These are phyloP conservation scores for Rhizomys pruinosus DNA, from an alignment of 2,113 vertebrate genomes.

Conservation along the genomic window DNA sequence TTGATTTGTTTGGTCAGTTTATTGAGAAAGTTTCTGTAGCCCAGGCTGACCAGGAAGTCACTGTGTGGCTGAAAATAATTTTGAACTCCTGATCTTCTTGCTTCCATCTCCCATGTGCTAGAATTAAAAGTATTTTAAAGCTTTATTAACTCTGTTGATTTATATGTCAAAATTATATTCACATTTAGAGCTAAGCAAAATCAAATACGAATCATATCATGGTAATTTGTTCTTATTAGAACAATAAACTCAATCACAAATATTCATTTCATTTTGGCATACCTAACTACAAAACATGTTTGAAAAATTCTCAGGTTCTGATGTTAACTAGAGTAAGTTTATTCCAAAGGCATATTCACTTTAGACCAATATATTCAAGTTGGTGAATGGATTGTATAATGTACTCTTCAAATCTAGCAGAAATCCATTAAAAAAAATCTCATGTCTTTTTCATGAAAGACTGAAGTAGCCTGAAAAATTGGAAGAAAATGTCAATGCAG, in stretches of 20 bases:
- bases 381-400: background rate
- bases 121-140: background rate
- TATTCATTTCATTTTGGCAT: background rate
- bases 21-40: too few species aligned
- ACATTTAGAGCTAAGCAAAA: slow-evolving; percentile 11
- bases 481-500: slow-evolving; percentile 2
- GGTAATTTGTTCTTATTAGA: background rate
- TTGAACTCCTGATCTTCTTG: too few species aligned
- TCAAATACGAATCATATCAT: background rate
- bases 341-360: background rate
- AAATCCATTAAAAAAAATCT: background rate
- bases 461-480: background rate
- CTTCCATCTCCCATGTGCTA: too few species aligned
- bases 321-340: background rate
- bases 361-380: background rate
- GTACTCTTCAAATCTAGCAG: background rate
- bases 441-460: background rate
- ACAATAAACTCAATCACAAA: background rate
- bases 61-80: too few species aligned
- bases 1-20: too few species aligned
- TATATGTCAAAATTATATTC: background rate
- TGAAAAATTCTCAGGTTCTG: background rate
- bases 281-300: background rate
- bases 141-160: background rate
- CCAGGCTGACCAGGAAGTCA: too few species aligned